phyloP scores from a whole-genome alignment of 1,140 invertebrate species.

The Aphelinus atriplicis region DNA sequence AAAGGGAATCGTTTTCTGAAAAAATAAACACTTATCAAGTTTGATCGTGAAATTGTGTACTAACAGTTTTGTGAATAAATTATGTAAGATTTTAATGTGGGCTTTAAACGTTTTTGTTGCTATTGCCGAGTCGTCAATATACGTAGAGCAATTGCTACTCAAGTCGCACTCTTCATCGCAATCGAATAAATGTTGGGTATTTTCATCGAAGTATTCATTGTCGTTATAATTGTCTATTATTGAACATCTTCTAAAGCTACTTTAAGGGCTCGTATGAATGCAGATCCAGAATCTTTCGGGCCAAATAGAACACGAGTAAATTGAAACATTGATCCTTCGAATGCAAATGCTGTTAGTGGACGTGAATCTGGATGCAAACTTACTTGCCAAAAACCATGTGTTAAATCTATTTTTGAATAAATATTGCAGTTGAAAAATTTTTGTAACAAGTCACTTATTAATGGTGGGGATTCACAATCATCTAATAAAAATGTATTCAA shows the following conservation, averaged over 20 bases:
- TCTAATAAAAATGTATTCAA: slow-evolving; percentile 30
- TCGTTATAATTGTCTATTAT: neutral
- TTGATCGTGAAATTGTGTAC: neutral
- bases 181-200: no score
- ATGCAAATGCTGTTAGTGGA: slow-evolving; percentile 20
- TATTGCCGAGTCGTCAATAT: no score
- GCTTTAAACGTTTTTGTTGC: no score
- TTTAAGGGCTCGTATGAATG: slow-evolving; percentile 14
- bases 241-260: neutral
- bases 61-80: no score
- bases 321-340: slow-evolving; percentile 14
- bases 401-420: slow-evolving; percentile 43
- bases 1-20: neutral
- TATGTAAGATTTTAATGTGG: no score
- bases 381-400: slow-evolving; percentile 45
- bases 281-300: slow-evolving; percentile 16
- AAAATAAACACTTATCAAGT: neutral
- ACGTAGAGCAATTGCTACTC: no score
- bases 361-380: slow-evolving; percentile 21
- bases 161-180: no score
- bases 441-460: slow-evolving; percentile 16
- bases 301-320: slow-evolving; percentile 26
- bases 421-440: slow-evolving; percentile 14
- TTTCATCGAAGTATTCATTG: no score
- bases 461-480: slow-evolving; percentile 33